These are phyloP conservation scores for Proctacanthus coquilletti DNA, from an alignment of 1,140 invertebrate genomes.

Conservation along the genomic window DNA sequence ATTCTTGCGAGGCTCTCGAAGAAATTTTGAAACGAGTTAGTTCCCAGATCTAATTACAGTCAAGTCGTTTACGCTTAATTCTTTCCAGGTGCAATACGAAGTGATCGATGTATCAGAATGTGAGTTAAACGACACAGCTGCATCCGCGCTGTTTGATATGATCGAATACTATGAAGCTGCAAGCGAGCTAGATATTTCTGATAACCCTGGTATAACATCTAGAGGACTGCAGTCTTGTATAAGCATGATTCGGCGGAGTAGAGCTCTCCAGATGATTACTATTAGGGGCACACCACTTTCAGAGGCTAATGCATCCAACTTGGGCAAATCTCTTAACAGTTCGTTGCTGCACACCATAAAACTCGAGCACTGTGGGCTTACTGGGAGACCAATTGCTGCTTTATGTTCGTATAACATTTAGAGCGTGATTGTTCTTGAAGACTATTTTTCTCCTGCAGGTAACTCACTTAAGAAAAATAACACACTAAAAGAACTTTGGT, in stretches of 20 bases:
- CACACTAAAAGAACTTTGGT: conserved; percentile 60
- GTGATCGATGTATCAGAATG: conserved; percentile 25
- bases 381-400: conserved; percentile 45
- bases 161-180: conserved; percentile 82
- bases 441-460: conserved; percentile 34
- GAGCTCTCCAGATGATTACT: conserved; percentile 21
- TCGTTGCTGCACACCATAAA: conserved; percentile 54
- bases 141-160: conserved; percentile 68
- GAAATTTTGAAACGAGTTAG: conserved; percentile 55
- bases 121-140: conserved; percentile 19
- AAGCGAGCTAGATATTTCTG: conserved; percentile 57
- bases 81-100: conserved; percentile 24
- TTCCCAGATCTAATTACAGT: too few relatives aligned
- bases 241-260: conserved; percentile 25
- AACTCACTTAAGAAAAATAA: conserved; percentile 65
- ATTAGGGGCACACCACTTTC: conserved; percentile 26
- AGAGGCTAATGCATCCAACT: conserved; percentile 20
- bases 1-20: conserved; percentile 54
- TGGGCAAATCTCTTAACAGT: conserved; percentile 30
- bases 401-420: conserved; percentile 37
- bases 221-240: conserved; percentile 54
- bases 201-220: conserved; percentile 43
- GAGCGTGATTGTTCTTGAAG: background rate
- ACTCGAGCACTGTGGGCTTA: conserved; percentile 55
- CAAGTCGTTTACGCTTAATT: too few relatives aligned